Evolutionary conservation across 2,888 invertebrate species (phyloP), one percentile per base, ranked within the genome.

Genomic region (Oxytorus armatus): DNA sequence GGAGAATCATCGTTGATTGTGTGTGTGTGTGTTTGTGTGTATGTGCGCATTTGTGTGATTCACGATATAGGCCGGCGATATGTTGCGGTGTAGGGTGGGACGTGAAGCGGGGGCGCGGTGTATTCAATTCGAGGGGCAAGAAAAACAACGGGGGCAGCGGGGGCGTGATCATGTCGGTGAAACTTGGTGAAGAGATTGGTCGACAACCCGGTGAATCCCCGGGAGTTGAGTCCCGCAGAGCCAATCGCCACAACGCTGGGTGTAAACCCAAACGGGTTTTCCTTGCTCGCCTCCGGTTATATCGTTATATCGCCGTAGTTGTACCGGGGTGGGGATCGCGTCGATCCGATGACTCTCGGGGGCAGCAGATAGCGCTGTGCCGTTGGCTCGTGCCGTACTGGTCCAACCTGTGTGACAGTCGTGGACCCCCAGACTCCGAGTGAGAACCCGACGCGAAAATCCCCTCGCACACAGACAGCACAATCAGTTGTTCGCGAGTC

Each of bases 321-420:
- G n/a, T n/a, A n/a, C n/a, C n/a, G n/a, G n/a, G 84, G 85, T 83
- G 86, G 91, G 90, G 88, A 88, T 74, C 88, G 85, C 88, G 85
- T 87, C 86, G 86, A 86, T 87, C 87, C 85, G 77, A 79, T 78
- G 86, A 85, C 83, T 86, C 86, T 86, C 84, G 79, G 81, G 86
- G 85, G 69, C 75, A 66, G 77, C 91, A 92, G 92, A 92, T 92
- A 91, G 92, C 91, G 88, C 86, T 89, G 91, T 90, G 92, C 91
- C 91, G 92, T 92, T 91, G 92, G 89, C 89, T 89, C 91, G 90
- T 89, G 90, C 87, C 90, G 90, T 87, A 87, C 65, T 89, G 88
- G 88, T 88, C 85, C 87, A 84, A 70, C 85, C 87, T 85, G 86
- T 77, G 83, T 84, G 85, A 85, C 86, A 86, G 77, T 82, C 84